A percentile compares a stretch with the other conserved stretches of the same genome.
Evolutionary conservation across 2,113 vertebrate species (phyloP).

Genomic region (Myodes glareolus): DNA sequence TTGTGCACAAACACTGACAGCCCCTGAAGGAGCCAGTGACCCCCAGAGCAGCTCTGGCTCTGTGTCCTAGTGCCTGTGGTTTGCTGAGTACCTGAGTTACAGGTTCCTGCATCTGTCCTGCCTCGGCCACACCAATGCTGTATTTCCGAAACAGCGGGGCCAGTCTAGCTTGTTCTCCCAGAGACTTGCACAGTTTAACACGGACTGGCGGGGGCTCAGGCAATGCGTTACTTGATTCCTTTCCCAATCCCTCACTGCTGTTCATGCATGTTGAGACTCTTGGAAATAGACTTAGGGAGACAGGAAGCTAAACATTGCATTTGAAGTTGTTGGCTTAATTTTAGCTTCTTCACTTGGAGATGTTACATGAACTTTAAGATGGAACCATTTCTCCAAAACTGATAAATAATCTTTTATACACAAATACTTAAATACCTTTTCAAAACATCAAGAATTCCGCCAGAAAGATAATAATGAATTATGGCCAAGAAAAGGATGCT

Average conservation of each 20-base stretch:
- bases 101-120: accelerated
- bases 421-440: conserved; percentile 51
- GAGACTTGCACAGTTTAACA: not conserved
- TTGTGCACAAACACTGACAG: not conserved
- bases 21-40: not conserved
- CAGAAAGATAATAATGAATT: conserved; percentile 48
- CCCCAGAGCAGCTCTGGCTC: not conserved
- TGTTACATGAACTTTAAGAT: not conserved
- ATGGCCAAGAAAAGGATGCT: conserved; percentile 47
- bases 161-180: not conserved
- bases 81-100: not conserved
- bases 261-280: not conserved
- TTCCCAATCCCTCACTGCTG: not conserved
- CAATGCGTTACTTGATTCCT: not conserved
- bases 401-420: conserved; percentile 56
- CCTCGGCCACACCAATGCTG: not conserved
- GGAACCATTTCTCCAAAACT: not conserved
- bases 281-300: conserved; percentile 1
- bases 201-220: not conserved
- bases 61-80: accelerated
- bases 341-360: conserved; percentile 46
- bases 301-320: not conserved
- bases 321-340: conserved; percentile 49
- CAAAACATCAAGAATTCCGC: conserved; percentile 43
- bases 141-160: not conserved